These are phyloP conservation scores for Notothenia coriiceps DNA, from an alignment of 2,113 vertebrate species.

Conservation along the genomic window DNA sequence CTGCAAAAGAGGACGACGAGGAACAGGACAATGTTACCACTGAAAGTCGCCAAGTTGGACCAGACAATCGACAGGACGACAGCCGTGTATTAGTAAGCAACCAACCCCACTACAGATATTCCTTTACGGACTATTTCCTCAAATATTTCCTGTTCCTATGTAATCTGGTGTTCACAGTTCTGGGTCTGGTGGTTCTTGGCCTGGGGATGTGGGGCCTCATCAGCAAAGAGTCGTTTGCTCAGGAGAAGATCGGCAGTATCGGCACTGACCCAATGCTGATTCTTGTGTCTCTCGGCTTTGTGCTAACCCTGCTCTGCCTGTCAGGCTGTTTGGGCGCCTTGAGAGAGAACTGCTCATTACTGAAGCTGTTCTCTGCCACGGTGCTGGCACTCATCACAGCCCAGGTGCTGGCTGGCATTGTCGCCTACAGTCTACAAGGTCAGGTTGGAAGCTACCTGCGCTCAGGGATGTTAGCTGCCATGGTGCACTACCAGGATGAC, in stretches of 20 bases:
- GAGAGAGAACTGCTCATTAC: constrained; percentile 86
- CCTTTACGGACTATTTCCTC: constrained; percentile 77
- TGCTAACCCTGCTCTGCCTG: constrained; percentile 82
- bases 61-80: constrained; percentile 20
- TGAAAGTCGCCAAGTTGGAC: constrained; percentile 35
- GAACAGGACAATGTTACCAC: constrained; percentile 26
- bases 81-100: constrained; percentile 8
- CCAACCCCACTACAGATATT: constrained; percentile 19
- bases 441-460: constrained; percentile 79
- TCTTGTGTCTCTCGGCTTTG: constrained; percentile 81
- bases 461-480: constrained; percentile 81
- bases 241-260: constrained; percentile 77
- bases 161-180: constrained; percentile 88
- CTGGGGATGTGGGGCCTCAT: constrained; percentile 91
- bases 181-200: constrained; percentile 84
- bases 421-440: constrained; percentile 80
- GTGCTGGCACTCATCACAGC: constrained; percentile 78
- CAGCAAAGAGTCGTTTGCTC: constrained; percentile 85
- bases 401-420: constrained; percentile 83
- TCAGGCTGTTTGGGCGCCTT: constrained; percentile 88
- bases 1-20: constrained; percentile 23
- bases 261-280: constrained; percentile 89
- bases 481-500: constrained; percentile 90
- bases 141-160: constrained; percentile 85
- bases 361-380: constrained; percentile 81